These are phyloP conservation scores for Macrocentrus cingulum DNA, from an alignment of 1,140 invertebrate genomes.

Conservation along the genomic window DNA sequence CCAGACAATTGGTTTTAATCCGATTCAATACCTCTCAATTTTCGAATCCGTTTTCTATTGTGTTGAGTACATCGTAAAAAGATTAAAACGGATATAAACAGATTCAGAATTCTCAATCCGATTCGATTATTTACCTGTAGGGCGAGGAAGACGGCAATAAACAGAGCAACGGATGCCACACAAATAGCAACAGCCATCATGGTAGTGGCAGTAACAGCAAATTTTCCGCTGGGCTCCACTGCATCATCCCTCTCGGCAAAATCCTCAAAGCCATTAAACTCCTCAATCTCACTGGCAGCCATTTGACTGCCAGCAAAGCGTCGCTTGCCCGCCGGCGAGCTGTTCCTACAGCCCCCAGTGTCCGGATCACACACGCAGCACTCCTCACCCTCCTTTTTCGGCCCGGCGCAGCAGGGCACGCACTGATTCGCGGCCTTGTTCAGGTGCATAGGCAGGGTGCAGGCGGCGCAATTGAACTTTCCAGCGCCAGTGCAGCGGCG, in stretches of 20 bases:
- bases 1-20: no score
- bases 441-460: conserved; percentile 65
- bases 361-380: conserved; percentile 70
- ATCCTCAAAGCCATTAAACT: conserved; percentile 43
- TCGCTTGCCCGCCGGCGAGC: conserved; percentile 75
- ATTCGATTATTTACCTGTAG: conserved; percentile 71
- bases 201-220: conserved; percentile 64
- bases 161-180: conserved; percentile 66
- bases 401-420: conserved; percentile 68
- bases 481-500: conserved; percentile 70
- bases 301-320: conserved; percentile 66
- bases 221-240: conserved; percentile 48
- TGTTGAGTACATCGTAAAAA: no score
- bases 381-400: conserved; percentile 53
- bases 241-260: conserved; percentile 42
- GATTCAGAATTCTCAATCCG: no score
- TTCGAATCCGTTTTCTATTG: no score
- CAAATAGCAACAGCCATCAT: conserved; percentile 68
- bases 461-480: conserved; percentile 69
- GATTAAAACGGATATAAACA: no score
- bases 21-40: no score
- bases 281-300: conserved; percentile 24
- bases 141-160: conserved; percentile 68
- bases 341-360: conserved; percentile 70
- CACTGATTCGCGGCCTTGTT: conserved; percentile 74